Base-by-base conservation (phyloP, 2,797 vertebrate species). In the Argya squamiceps region DNA sequence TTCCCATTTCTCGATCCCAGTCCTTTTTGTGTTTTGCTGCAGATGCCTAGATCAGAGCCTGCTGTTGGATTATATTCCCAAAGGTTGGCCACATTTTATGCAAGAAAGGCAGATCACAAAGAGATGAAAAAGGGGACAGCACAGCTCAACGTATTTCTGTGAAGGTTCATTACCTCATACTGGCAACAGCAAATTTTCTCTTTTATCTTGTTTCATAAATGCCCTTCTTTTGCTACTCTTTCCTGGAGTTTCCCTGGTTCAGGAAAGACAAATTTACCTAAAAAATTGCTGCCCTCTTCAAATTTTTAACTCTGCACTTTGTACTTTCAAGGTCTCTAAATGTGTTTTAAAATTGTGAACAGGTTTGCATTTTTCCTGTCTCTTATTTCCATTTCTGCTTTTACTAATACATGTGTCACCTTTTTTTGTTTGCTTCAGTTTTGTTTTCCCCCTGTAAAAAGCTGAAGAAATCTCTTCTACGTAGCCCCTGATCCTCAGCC, bases 381-480 rank as follows among this genome's bases (percentile, higher is more conserved):
- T 56, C 21, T 69, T 41, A 69, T 49, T 65, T 85, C n/a, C 16
- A 6, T 46, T 60, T 80, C 60, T 69, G 7, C 21, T 68, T 76
- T 88, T 76, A 43, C 21, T 29, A 52, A 32, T 32, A 44, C 0
- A 0, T 20, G 10, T 15, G 49, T 32, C 21, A 24, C 2, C 1
- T 23, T 46, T 43, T 52, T 41, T 67, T 3, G 0, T 63, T 50
- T 43, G 6, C 16, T 50, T 53, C 9, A 4, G 5, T 77, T 94
- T 74, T 30, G 7, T 70, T 91, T 87, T 63, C 17, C 32, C 8
- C 12, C 36, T 39, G 9, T 26, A 30, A 84, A 87, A 37, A 70
- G 20, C 7, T 67, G 63, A 68, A 64, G 29, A 85, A 79, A 53
- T 73, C 16, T 71, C 10, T 41, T 65, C 29, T 44, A 7, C 0